These are phyloP conservation scores for Axis porcinus DNA, from an alignment of 2,113 vertebrate genomes.

Conservation along the genomic window DNA sequence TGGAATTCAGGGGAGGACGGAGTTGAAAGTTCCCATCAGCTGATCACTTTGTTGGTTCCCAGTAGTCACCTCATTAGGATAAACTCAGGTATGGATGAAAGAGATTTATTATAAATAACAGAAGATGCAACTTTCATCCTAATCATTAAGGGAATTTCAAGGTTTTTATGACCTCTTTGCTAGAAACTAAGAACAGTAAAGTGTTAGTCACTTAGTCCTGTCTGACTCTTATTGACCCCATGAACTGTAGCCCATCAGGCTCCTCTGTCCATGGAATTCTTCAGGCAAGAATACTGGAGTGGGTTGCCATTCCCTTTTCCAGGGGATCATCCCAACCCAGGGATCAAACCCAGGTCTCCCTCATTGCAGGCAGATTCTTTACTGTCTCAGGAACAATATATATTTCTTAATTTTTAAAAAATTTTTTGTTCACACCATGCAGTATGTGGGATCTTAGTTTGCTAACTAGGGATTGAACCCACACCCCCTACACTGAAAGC, in stretches of 20 bases:
- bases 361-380: not conserved
- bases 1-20: not conserved
- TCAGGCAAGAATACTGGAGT: not conserved
- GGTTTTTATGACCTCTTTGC: not conserved
- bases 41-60: not conserved
- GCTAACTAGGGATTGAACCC: not conserved
- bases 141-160: not conserved
- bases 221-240: not conserved
- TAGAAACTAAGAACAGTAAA: not conserved
- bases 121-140: not conserved
- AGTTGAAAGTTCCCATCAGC: not conserved
- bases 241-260: not conserved
- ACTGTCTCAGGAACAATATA: not conserved
- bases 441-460: not conserved
- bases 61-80: not conserved
- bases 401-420: not conserved
- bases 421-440: not conserved
- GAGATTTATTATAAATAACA: not conserved
- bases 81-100: not conserved
- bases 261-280: not conserved
- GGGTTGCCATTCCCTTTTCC: not conserved
- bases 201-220: not conserved
- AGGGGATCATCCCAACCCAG: not conserved
- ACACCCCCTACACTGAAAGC: not conserved
- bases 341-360: not conserved